phyloP scores from a whole-genome alignment of 2,797 vertebrate genomes.

The Zalophus californianus region DNA sequence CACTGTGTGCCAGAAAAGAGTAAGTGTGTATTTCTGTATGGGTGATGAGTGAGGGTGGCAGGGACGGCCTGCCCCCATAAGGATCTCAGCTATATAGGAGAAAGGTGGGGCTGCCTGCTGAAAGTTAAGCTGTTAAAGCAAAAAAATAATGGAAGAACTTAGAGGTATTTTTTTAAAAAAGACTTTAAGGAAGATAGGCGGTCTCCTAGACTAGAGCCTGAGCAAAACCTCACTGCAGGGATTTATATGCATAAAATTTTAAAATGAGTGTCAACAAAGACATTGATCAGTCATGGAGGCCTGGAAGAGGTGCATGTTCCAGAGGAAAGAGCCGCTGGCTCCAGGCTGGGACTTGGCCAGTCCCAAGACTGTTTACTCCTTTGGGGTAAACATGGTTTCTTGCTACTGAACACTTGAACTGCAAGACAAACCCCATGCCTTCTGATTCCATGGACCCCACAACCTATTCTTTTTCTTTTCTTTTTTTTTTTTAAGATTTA shows the following conservation, averaged over 20 bases:
- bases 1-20: not conserved
- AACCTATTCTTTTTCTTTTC: not conserved
- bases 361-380: not conserved
- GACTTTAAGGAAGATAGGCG: not conserved
- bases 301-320: not conserved
- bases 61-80: not conserved
- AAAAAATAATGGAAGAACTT: not conserved
- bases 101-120: not conserved
- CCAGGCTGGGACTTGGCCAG: not conserved
- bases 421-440: not conserved
- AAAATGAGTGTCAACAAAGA: not conserved
- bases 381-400: not conserved
- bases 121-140: conserved; percentile 23
- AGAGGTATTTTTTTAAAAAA: not conserved
- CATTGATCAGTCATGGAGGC: not conserved
- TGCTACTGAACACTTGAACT: not conserved
- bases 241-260: not conserved
- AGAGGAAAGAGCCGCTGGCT: not conserved
- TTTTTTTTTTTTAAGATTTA: not conserved
- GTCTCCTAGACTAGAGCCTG: not conserved
- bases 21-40: not conserved
- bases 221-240: not conserved
- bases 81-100: not conserved
- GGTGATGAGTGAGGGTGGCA: not conserved
- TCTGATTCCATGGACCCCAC: not conserved